Evolutionary conservation across 2,888 invertebrate species (phyloP).

Genomic region (Pheosia tremula): DNA sequence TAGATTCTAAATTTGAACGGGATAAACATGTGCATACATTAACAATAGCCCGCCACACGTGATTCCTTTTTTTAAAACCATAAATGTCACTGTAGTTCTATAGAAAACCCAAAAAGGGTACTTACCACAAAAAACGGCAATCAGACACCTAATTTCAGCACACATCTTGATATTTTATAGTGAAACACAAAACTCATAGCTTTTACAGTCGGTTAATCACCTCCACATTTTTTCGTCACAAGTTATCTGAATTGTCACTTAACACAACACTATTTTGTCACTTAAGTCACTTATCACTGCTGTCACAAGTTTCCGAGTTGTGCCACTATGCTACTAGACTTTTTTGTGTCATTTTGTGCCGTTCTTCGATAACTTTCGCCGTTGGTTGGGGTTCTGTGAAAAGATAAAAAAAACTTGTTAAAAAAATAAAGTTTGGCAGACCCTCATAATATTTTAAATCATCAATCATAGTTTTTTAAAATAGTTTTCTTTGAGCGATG

Average conservation of each 20-base stretch:
- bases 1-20: neutral
- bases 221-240: conserved; percentile 60
- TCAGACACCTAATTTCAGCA: conserved; percentile 60
- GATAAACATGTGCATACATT: neutral
- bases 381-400: conserved; percentile 10
- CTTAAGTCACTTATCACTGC: conserved; percentile 33
- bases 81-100: neutral
- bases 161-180: conserved; percentile 62
- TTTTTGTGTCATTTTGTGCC: conserved; percentile 13
- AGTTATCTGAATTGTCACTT: conserved; percentile 35
- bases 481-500: neutral
- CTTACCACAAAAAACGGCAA: conserved; percentile 68
- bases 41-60: neutral
- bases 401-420: conserved; percentile 6
- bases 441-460: neutral
- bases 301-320: conserved; percentile 18
- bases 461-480: neutral
- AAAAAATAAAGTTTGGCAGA: neutral
- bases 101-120: conserved; percentile 23
- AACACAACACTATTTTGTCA: conserved; percentile 44
- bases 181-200: conserved; percentile 63
- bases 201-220: conserved; percentile 52
- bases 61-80: neutral
- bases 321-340: conserved; percentile 12
- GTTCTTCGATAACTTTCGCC: conserved; percentile 6